A percentile compares a stretch with the other conserved stretches of the same genome.
These are phyloP conservation scores for Augiades crinisus DNA, from an alignment of 2,888 invertebrate species.

Conservation along the genomic window DNA sequence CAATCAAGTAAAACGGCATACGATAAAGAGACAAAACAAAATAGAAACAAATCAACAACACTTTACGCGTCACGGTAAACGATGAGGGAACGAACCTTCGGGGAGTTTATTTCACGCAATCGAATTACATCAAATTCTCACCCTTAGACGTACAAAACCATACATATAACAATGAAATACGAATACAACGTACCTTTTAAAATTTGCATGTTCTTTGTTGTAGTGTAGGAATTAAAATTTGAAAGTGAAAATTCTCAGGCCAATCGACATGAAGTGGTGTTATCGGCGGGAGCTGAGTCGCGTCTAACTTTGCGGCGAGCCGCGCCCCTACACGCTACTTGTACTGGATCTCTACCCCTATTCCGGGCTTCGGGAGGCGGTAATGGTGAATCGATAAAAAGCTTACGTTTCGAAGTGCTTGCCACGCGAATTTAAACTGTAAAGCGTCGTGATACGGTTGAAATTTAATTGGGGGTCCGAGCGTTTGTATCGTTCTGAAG, in stretches of 20 bases:
- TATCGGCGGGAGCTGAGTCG: conserved; percentile 73
- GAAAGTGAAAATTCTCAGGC: conserved; percentile 43
- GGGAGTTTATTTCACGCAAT: conserved; percentile 58
- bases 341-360: conserved; percentile 81
- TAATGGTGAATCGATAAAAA: conserved; percentile 41
- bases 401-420: conserved; percentile 20
- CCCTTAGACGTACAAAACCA: conserved; percentile 18
- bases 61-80: conserved; percentile 59
- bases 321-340: conserved; percentile 81
- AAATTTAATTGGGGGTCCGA: conserved; percentile 33
- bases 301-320: conserved; percentile 81
- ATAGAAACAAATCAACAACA: conserved; percentile 71
- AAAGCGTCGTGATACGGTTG: conserved; percentile 30
- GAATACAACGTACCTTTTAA: conserved; percentile 55
- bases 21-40: conserved; percentile 59
- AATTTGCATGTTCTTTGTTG: conserved; percentile 27
- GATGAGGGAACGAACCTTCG: conserved; percentile 57
- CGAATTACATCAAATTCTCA: conserved; percentile 54
- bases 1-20: conserved; percentile 38
- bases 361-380: conserved; percentile 74
- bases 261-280: conserved; percentile 57
- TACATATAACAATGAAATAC: not conserved
- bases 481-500: conserved; percentile 58
- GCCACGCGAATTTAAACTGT: conserved; percentile 31
- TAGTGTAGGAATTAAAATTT: conserved; percentile 23